Base-by-base conservation (phyloP, 2,113 vertebrate species). In the Recurvirostra avosetta region DNA sequence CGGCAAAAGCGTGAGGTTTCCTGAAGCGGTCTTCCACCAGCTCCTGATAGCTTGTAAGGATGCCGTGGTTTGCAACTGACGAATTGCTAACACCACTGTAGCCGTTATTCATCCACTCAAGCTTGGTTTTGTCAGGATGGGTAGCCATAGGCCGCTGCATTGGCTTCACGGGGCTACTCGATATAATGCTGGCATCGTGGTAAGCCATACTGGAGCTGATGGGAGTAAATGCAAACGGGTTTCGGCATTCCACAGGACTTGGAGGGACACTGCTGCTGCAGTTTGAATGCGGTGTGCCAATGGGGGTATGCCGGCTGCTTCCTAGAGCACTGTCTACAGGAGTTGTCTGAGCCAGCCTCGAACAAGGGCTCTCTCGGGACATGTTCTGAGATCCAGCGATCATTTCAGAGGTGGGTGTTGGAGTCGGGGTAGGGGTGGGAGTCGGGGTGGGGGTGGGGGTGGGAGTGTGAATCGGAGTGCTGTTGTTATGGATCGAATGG, bases 121-220 rank as follows among this genome's bases (percentile, higher is more conserved):
- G 98, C 94, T 99, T 99, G 86, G 99, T 99, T 97, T 99, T 99
- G 96, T 99, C 99, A 1, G 99, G 99, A 90, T 99, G 99, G 26
- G 99, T 99, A 78, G 99, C 99, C 98, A 98, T 99, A 11, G 99
- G 99, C 94, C 99, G 98, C 97, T 99, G 99, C 99, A 99, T 99
- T 3, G 99, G 99, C 95, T 99, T 99, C 75, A 99, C 99, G 1
- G 99, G 99, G 86, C 99, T 99, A 90, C 99, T 99, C 2, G 99
- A 99, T 87, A 99, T 98, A 19, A 98, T 98, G 97, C 98, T 99
- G 96, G 99, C 98, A 18, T 99, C 99, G 0, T 99, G 99, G 96
- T 99, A 99, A 9, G 99, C 98, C 82, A 99, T 99, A 66, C 98
- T 99, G 89, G 99, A 99, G 97, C 99, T 99, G 96, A 99, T 99